A percentile compares a stretch with the other conserved stretches of the same genome.
Evolutionary conservation across 2,797 vertebrate genomes (phyloP).

Genomic region (Cygnus olor): DNA sequence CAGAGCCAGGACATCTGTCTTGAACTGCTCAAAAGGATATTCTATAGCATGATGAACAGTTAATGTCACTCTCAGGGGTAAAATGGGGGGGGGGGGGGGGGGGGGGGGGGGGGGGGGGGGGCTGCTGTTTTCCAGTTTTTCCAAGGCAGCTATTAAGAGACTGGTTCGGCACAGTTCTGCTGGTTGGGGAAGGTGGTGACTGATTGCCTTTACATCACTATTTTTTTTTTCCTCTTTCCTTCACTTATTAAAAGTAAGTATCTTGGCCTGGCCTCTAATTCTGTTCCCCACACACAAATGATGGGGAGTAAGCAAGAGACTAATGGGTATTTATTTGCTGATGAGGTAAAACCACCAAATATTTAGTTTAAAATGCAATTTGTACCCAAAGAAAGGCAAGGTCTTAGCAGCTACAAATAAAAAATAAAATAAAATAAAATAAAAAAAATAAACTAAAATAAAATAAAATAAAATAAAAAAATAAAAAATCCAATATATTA

Average conservation of each 20-base stretch:
- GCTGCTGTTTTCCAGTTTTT: background rate
- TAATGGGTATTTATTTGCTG: background rate
- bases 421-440: no score
- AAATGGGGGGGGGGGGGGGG: fast-evolving
- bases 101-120: no score
- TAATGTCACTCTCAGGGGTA: background rate
- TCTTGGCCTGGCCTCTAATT: background rate
- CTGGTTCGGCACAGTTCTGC: background rate
- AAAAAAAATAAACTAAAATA: no score
- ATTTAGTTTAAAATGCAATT: background rate
- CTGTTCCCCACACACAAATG: background rate
- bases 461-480: background rate
- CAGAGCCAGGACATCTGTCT: fast-evolving
- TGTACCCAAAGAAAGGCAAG: background rate
- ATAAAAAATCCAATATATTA: background rate
- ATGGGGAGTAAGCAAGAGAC: background rate
- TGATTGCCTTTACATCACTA: background rate
- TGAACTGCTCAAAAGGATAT: background rate
- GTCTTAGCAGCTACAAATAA: background rate
- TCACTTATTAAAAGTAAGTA: background rate
- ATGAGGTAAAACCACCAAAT: background rate
- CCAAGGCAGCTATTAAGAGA: background rate
- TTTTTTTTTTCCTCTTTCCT: background rate
- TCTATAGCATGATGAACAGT: background rate
- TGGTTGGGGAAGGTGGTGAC: background rate